Conservation (phyloP, 2,888 invertebrate genomes). For the Sabatieria punctata region DNA sequence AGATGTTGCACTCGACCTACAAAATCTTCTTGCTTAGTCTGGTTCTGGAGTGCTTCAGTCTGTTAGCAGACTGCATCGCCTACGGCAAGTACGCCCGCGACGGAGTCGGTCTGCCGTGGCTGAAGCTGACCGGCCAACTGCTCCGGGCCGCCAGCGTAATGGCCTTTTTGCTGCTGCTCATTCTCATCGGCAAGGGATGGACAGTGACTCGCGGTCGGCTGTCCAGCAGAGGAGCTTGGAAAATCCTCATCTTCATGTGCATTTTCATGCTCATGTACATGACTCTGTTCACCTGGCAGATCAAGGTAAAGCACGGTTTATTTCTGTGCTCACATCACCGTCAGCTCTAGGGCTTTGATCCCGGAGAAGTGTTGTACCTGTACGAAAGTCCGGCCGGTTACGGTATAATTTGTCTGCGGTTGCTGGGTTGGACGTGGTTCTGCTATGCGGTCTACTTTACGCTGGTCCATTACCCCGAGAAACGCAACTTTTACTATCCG, state of each 20-base stretch:
- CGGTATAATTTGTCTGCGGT: slow-evolving; percentile 53
- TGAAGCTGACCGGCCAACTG: slow-evolving; percentile 36
- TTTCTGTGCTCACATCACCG: slow-evolving; percentile 11
- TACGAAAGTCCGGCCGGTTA: slow-evolving; percentile 82
- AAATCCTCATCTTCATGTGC: slow-evolving; percentile 61
- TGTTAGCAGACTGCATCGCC: slow-evolving; percentile 50
- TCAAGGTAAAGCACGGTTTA: slow-evolving; percentile 43
- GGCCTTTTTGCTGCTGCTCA: slow-evolving; percentile 54
- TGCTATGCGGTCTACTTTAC: slow-evolving; percentile 51
- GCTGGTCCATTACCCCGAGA: slow-evolving; percentile 62
- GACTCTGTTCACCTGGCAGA: slow-evolving; percentile 60
- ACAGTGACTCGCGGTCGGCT: slow-evolving; percentile 70
- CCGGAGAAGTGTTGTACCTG: slow-evolving; percentile 68
- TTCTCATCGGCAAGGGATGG: slow-evolving; percentile 71
- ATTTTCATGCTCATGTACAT: slow-evolving; percentile 54
- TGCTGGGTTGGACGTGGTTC: slow-evolving; percentile 67
- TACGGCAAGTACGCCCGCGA: slow-evolving; percentile 58
- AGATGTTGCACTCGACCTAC: slow-evolving; percentile 69
- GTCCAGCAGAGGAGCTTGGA: slow-evolving; percentile 51
- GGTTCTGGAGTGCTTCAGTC: slow-evolving; percentile 48
- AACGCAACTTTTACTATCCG: slow-evolving; percentile 61
- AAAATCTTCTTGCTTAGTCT: slow-evolving; percentile 61
- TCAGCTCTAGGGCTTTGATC: no score
- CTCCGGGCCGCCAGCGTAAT: slow-evolving; percentile 51
- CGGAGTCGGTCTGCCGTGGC: slow-evolving; percentile 45